Evolutionary conservation across 2,888 invertebrate species (phyloP), one percentile per base, ranked within the genome.

Genomic region (Callinectes sapidus): DNA sequence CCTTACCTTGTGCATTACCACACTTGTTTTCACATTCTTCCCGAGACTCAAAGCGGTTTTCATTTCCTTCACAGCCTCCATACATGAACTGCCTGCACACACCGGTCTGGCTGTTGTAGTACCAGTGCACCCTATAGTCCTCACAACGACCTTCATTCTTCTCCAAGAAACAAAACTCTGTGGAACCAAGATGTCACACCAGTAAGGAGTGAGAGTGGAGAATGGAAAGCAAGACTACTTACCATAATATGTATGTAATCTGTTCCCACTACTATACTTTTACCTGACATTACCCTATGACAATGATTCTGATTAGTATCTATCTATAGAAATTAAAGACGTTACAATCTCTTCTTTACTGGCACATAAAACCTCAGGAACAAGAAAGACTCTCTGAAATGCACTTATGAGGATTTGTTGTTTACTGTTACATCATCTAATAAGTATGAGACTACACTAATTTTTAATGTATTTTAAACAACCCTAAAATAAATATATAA

Each of bases 31-130:
- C 96, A 96, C 98, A 98, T 95, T 97, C 97, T 54, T 97, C 97
- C 54, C 96, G 96, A 14, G 96, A 96, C 86, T 96, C 96, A 96
- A 98, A 98, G 95, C 97, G 97, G 95, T 98, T 98, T 89, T 96
- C 96, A 95, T 98, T 98, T 55, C 98, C 98, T 2, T 97, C 97
- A 95, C 98, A 98, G 91, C 98, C 98, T 8, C 97, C 97, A 95
- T 97, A 98, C 89, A 96, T 96, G 96, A 98, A 99, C 95, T 97
- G 96, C 94, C 97, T 97, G 96, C 98, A 99, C 23, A 97, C 96
- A 66, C 98, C 98, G 89, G 97, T 97, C 16, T 96, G 95, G 61
- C 96, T 96, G 95, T 98, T 97, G 95, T 98, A 98, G 95, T 96
- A 97, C 97, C 97, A 98, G 92, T 97, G 96, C 0, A 96, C 96